Conservation (phyloP, 2,888 invertebrate species). For the Tachina lurida region DNA sequence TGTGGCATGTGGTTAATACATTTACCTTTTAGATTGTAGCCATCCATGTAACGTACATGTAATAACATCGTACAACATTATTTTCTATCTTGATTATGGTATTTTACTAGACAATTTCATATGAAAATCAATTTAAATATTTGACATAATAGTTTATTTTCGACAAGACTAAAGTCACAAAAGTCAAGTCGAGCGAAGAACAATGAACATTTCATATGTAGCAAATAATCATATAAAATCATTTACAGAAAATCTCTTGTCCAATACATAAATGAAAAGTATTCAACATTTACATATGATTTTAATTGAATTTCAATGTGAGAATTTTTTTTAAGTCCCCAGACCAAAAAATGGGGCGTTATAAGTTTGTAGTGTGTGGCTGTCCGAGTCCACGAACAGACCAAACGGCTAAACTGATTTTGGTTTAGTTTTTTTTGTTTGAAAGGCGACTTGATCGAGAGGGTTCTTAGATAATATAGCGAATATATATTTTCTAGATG, state of each 20-base stretch:
- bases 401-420: no score
- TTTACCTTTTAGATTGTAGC: neutral
- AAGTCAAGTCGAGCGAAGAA: conserved; percentile 21
- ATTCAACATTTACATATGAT: conserved; percentile 56
- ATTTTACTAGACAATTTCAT: conserved; percentile 64
- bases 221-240: conserved; percentile 34
- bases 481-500: no score
- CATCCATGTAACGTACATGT: conserved; percentile 48
- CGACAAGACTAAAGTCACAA: conserved; percentile 10
- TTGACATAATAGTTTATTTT: conserved; percentile 64
- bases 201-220: conserved; percentile 41
- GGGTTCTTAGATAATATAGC: no score
- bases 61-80: conserved; percentile 56
- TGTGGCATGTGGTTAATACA: conserved; percentile 40
- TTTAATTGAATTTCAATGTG: conserved; percentile 67
- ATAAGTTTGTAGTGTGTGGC: no score
- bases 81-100: conserved; percentile 68
- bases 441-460: no score
- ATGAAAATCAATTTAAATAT: conserved; percentile 64
- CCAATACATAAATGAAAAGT: conserved; percentile 16
- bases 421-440: no score
- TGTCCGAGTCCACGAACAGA: no score
- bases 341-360: no score
- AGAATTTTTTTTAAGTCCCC: neutral
- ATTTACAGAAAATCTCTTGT: conserved; percentile 50